Base-by-base conservation (phyloP, 2,797 vertebrate genomes). In the Sebastes paucispinis region DNA sequence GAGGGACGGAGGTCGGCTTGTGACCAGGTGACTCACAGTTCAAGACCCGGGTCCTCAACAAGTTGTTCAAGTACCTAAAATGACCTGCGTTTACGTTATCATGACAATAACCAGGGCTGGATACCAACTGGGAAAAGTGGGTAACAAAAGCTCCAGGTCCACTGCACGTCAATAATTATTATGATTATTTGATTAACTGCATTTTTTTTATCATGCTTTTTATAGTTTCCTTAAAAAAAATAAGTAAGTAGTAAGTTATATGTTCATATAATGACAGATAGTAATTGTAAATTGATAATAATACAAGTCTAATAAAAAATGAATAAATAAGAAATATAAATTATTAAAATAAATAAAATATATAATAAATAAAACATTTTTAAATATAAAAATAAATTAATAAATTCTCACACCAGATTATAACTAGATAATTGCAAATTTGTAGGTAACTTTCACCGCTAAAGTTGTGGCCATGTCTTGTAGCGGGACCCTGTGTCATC, bases 1-100 rank as follows among this genome's bases (percentile, higher is more conserved):
- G 27, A 5, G 34, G 67, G 79, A 43, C 50, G 8, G 34, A 60
- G 78, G 62, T 73, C 60, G 4, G 62, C 71, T 59, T 12, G 6
- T 25, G 75, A 54, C 73, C 70, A 13, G 73, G 72, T 82, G 83
- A 85, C 57, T 71, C 63, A 60, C 31, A 68, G 80, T 14, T 88
- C 73, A 68, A 57, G 34, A 25, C 27, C 29, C 27, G 5, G 5
- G 10, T 55, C 68, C 58, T 80, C 55, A 54, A 62, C 72, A 75
- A 52, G 39, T 39, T 20, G n/a, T 14, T 59, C 25, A 34, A 8
- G 54, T 12, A 25, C 39, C 13, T 39, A 14, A 39, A 70, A 52
- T 16, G 10, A 63, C 8, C 47, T 13, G 27, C n/a, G 36, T 68
- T 58, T 14, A 12, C n/a, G 8, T 43, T 22, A 11, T 27, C 8